These are phyloP conservation scores for Ambastaia sidthimunki DNA, from an alignment of 2,797 vertebrate species.

Conservation along the genomic window DNA sequence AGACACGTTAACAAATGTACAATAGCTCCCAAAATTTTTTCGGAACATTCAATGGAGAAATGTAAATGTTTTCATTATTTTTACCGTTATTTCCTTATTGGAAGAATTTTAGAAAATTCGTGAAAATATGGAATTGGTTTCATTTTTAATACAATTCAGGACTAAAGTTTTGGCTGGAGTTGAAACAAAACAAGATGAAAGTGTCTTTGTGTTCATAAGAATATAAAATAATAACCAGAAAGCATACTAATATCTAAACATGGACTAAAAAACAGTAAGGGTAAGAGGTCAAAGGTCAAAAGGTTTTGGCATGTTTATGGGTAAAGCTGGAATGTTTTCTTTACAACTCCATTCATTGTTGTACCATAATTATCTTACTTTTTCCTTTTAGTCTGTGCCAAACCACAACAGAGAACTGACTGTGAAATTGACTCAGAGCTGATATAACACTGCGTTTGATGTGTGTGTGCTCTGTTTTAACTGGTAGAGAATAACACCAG, in stretches of 20 bases:
- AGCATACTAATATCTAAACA: constrained; percentile 13
- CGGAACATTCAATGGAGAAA: not conserved
- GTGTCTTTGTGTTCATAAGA: too few relatives aligned
- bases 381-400: constrained; percentile 38
- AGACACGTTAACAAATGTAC: not conserved
- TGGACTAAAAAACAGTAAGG: not conserved
- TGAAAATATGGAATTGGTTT: too few relatives aligned
- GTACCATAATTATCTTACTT: constrained; percentile 48
- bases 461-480: constrained; percentile 42
- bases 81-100: too few relatives aligned
- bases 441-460: constrained; percentile 41
- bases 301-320: constrained; percentile 45
- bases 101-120: too few relatives aligned
- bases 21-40: not conserved
- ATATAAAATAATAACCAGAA: constrained; percentile 1
- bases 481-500: constrained; percentile 45
- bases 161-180: too few relatives aligned
- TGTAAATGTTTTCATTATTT: too few relatives aligned
- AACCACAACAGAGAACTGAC: constrained; percentile 58
- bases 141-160: too few relatives aligned
- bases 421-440: constrained; percentile 37
- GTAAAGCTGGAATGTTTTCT: constrained; percentile 43
- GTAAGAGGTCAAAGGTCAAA: constrained; percentile 47
- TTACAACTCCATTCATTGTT: constrained; percentile 52
- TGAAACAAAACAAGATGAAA: too few relatives aligned